Base-by-base conservation (phyloP, 2,797 vertebrate genomes). In the Falco novaeseelandiae region DNA sequence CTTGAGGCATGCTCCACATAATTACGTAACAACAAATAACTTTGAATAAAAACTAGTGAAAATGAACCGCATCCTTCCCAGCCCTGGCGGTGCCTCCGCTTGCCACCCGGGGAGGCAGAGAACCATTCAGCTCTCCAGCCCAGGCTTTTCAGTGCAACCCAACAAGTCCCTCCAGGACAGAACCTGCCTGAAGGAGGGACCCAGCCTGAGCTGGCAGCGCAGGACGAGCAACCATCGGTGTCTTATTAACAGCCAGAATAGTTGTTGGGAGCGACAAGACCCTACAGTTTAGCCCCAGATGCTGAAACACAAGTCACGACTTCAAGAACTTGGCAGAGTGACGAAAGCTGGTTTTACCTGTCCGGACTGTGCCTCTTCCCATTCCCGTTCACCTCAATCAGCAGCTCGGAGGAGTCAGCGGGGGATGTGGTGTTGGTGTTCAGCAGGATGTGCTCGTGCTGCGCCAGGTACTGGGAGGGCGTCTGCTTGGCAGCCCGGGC, bases 401-500 rank as follows among this genome's bases (percentile, higher is more conserved):
- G 99, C 69, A 99, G 98, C 97, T 99, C 99, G 0, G 99, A 99
- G 87, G 99, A 99, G 98, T 99, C 99, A 0, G 99, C 98, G 0
- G 99, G 99, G 5, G 99, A 99, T 0, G 99, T 98, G 73, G 99
- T 98, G 49, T 98, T 99, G 77, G 99, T 99, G 98, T 99, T 99
- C 70, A 99, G 99, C 95, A 99, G 98, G 95, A 99, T 98, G 97
- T 99, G 99, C 96, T 99, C 99, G 1, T 99, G 99, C 96, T 99
- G 99, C 27, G 99, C 99, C 96, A 99, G 98, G 98, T 99, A 99
- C 97, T 99, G 99, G 46, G 99, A 99, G 1, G 99, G 99, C 9
- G 99, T 99, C 98, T 99, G 99, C 97, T 99, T 99, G 98, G 99
- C 99, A 17, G 99, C 99, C 0, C 99, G 98, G 48, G 99, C 99